These are phyloP conservation scores for Neomicropteryx cornuta DNA, from an alignment of 1,140 invertebrate genomes.

Conservation along the genomic window DNA sequence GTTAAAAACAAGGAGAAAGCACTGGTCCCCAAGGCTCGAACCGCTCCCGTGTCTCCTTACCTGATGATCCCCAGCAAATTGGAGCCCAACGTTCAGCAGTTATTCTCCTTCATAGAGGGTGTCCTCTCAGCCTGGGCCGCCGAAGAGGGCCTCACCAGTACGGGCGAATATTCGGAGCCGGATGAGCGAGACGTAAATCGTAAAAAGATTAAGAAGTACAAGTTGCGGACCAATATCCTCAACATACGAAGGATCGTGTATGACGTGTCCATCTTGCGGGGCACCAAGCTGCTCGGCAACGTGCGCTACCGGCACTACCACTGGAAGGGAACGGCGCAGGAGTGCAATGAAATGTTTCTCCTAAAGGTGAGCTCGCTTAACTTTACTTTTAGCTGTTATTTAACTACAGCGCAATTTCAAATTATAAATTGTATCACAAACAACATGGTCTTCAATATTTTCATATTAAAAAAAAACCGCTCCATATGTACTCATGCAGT, in stretches of 20 bases:
- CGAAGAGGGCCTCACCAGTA: slow-evolving; percentile 52
- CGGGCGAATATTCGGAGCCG: slow-evolving; percentile 50
- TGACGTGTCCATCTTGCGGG: slow-evolving; percentile 50
- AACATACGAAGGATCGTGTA: slow-evolving; percentile 52
- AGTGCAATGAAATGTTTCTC: slow-evolving; percentile 63
- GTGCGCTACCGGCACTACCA: slow-evolving; percentile 57
- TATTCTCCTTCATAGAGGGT: slow-evolving; percentile 64
- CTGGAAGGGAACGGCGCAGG: slow-evolving; percentile 59
- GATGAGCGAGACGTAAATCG: slow-evolving; percentile 50
- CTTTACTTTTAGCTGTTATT: neutral
- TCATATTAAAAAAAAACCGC: neutral
- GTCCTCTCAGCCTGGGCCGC: slow-evolving; percentile 56
- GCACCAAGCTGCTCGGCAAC: slow-evolving; percentile 49
- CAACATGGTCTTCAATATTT: too few relatives aligned
- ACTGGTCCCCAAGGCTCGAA: slow-evolving; percentile 29
- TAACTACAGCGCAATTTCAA: neutral
- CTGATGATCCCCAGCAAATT: slow-evolving; percentile 39
- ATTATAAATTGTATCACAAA: too few relatives aligned
- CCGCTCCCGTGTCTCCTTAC: slow-evolving; percentile 35
- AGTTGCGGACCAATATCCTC: slow-evolving; percentile 48
- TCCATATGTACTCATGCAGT: neutral
- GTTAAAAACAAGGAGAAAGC: slow-evolving; percentile 27
- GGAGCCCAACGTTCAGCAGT: slow-evolving; percentile 64
- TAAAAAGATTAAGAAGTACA: slow-evolving; percentile 48
- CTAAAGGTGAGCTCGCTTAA: slow-evolving; percentile 47